These are phyloP conservation scores for Phocoena phocoena DNA, from an alignment of 2,113 vertebrate species.

Conservation along the genomic window DNA sequence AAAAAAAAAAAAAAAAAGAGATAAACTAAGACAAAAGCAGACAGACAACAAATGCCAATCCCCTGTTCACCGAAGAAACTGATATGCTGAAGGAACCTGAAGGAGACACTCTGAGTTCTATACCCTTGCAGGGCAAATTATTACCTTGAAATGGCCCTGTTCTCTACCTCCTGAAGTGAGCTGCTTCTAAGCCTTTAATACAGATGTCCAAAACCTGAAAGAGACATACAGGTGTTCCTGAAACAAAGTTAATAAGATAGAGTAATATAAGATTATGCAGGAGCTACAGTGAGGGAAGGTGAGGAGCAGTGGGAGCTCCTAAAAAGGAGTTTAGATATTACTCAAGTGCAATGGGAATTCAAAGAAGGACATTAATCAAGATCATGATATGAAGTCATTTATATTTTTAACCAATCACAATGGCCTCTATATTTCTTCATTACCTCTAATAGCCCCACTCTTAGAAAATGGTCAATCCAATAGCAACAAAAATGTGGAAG, in stretches of 20 bases:
- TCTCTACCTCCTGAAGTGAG: not conserved
- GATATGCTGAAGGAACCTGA: not conserved
- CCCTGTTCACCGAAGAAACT: not conserved
- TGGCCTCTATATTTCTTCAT: not conserved
- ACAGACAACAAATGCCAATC: not conserved
- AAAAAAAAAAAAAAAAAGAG: not conserved
- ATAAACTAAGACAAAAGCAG: not conserved
- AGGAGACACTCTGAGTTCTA: not conserved
- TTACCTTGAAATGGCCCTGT: not conserved
- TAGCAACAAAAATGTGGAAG: not conserved
- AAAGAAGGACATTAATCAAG: not conserved
- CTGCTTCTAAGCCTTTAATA: not conserved
- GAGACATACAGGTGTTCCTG: not conserved
- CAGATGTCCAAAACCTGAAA: not conserved
- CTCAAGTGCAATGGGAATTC: not conserved
- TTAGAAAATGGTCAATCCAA: not conserved
- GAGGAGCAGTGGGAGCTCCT: too few species aligned
- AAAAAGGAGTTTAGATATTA: not conserved
- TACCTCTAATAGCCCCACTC: not conserved
- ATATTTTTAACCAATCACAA: not conserved
- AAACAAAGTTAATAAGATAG: not conserved
- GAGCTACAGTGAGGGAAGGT: accelerated
- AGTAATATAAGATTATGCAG: not conserved
- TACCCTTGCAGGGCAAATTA: not conserved
- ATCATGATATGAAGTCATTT: not conserved